These are phyloP conservation scores for Calcarius ornatus DNA, from an alignment of 2,113 vertebrate species.

Conservation along the genomic window DNA sequence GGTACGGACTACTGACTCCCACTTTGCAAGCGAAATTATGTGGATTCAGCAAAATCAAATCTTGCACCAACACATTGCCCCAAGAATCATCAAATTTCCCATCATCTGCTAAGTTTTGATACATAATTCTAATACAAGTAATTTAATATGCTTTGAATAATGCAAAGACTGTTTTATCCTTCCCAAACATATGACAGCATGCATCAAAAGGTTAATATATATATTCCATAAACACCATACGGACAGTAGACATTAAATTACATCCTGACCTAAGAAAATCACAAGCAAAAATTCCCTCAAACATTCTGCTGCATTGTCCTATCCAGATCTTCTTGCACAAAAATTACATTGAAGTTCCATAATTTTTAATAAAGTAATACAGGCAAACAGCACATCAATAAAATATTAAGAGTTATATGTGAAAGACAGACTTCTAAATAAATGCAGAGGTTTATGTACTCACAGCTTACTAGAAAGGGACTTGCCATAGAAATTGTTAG, in stretches of 20 bases:
- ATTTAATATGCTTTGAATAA: background rate
- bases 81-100: background rate
- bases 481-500: background rate
- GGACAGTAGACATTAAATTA: background rate
- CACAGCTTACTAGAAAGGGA: background rate
- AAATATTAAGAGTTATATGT: background rate
- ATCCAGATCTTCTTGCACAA: background rate
- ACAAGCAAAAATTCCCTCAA: fast-evolving
- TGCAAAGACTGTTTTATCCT: background rate
- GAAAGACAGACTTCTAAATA: background rate
- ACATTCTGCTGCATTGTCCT: background rate
- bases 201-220: background rate
- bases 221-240: background rate
- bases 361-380: background rate
- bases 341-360: background rate
- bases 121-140: background rate
- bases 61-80: background rate
- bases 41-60: background rate
- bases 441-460: background rate
- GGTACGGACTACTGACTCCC: background rate
- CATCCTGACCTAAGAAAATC: background rate
- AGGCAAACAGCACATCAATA: background rate
- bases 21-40: background rate
- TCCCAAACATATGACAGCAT: background rate
- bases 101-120: background rate